A percentile compares a stretch with the other conserved stretches of the same genome.
Evolutionary conservation across 2,113 vertebrate genomes (phyloP).

Genomic region (Takifugu bimaculatus): DNA sequence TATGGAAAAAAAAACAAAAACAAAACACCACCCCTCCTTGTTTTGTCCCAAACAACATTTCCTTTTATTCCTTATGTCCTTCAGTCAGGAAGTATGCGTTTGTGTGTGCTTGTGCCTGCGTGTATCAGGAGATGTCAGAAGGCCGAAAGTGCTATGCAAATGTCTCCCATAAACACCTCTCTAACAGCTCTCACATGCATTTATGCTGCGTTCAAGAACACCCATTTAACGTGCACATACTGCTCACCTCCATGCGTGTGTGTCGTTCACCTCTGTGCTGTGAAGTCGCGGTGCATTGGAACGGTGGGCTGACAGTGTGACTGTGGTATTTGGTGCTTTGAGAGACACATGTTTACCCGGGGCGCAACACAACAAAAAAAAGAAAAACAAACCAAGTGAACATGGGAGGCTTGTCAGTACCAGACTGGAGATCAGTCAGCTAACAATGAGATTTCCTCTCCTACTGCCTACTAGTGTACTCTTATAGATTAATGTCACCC

Average conservation of each 20-base stretch:
- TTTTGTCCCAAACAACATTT: constrained; percentile 70
- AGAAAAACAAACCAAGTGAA: constrained; percentile 57
- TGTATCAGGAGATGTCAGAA: constrained; percentile 17
- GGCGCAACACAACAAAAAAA: constrained; percentile 36
- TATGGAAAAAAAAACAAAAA: constrained; percentile 77
- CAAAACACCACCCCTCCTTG: constrained; percentile 76
- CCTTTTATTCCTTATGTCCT: constrained; percentile 54
- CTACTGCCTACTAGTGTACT: constrained; percentile 39
- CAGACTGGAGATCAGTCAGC: constrained; percentile 65
- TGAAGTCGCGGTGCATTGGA: constrained; percentile 10
- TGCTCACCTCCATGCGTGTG: constrained; percentile 12
- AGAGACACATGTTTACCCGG: constrained; percentile 59
- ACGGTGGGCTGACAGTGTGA: constrained; percentile 54
- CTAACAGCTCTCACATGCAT: constrained; percentile 60
- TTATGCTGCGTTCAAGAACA: constrained; percentile 54
- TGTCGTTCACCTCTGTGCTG: constrained; percentile 6
- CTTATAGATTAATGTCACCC: constrained; percentile 52
- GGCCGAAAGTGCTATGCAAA: constrained; percentile 57
- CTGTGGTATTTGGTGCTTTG: constrained; percentile 54
- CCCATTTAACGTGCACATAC: constrained; percentile 44
- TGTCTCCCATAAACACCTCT: constrained; percentile 54
- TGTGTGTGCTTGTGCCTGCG: constrained; percentile 27
- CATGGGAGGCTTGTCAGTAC: constrained; percentile 51
- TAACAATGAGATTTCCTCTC: constrained; percentile 58
- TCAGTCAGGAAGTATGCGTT: constrained; percentile 47